phyloP scores from a whole-genome alignment of 1,140 invertebrate genomes.

The Drosophila quadrilineata region DNA sequence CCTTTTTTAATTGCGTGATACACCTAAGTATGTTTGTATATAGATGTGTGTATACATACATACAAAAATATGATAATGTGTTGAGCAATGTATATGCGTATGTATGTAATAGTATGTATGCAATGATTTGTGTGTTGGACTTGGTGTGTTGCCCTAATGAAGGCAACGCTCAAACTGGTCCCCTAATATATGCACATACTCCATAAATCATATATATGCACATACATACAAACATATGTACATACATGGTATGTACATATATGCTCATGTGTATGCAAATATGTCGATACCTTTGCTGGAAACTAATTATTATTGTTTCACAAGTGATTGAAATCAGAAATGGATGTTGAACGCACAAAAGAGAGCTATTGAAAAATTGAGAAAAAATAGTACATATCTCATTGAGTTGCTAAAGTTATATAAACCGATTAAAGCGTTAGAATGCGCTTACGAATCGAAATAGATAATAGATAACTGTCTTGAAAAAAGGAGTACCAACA shows the following conservation, averaged over 20 bases:
- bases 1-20: not conserved
- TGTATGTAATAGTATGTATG: not conserved
- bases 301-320: no score
- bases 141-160: conserved; percentile 34
- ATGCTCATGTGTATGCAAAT: conserved; percentile 18
- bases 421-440: no score
- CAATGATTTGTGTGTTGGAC: conserved; percentile 25
- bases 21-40: not conserved
- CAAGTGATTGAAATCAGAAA: no score
- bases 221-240: conserved; percentile 1
- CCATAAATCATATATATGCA: not conserved
- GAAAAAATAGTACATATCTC: no score
- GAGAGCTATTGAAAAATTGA: no score
- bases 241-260: not conserved
- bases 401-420: no score
- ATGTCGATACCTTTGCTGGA: no score
- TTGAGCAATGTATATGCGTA: not conserved
- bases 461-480: no score
- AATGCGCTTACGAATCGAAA: no score
- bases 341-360: no score
- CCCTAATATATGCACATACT: conserved; percentile 45
- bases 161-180: conserved; percentile 73
- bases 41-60: not conserved
- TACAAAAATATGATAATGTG: not conserved
- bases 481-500: no score